Conservation (phyloP, 2,797 vertebrate genomes). For the Acridotheres tristis region DNA sequence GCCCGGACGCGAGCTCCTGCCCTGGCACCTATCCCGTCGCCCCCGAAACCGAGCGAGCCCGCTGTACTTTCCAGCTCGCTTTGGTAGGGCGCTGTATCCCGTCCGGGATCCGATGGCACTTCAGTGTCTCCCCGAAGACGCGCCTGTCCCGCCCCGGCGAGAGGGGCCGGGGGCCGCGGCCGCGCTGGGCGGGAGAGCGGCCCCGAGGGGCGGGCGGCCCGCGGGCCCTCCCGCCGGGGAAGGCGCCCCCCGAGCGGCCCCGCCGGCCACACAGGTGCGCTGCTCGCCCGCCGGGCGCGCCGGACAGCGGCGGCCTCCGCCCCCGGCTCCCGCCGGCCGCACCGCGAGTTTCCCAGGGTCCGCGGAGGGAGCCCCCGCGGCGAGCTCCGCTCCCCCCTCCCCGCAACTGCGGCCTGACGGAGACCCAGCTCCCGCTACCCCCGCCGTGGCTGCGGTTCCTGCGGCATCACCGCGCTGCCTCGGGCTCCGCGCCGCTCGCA, state of each 20-base stretch:
- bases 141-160: not conserved
- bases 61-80: not conserved
- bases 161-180: not conserved
- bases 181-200: not conserved
- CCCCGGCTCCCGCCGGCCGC: not conserved
- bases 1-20: not conserved
- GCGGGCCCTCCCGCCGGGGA: not conserved
- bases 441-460: not conserved
- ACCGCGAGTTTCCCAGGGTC: not conserved
- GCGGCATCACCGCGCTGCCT: not conserved
- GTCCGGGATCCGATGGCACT: fast-evolving
- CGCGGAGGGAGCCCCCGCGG: not conserved
- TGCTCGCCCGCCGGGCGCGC: not conserved
- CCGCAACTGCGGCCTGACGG: not conserved
- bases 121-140: fast-evolving
- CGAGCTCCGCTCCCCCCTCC: not conserved
- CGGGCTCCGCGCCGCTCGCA: not conserved
- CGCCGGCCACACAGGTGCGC: conserved; percentile 10
- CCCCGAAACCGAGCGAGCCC: not conserved
- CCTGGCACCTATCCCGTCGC: not conserved
- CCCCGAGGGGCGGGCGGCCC: not conserved
- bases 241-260: not conserved
- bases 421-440: not conserved
- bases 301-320: no score
- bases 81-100: not conserved